Base-by-base conservation (phyloP, 2,797 vertebrate species). In the Phoxinus dragarum region DNA sequence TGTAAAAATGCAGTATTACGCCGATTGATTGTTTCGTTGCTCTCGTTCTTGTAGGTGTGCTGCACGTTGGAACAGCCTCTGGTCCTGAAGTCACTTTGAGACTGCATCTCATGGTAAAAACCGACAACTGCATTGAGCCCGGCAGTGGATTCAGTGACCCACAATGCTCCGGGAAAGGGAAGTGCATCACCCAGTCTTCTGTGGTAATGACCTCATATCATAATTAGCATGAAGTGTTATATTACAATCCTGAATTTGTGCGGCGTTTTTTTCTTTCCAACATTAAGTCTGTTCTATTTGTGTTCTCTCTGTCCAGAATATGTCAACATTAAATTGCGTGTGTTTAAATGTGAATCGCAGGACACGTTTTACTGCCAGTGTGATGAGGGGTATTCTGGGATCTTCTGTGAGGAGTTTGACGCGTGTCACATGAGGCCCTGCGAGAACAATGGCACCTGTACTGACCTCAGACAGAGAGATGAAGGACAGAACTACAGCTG, bases 331-430 rank as follows among this genome's bases (percentile, higher is more conserved):
- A 19, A 38, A 49, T 71, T 34, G 67, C 66, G 47, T 81, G 42
- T 80, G 40, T 81, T 74, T 34, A 78, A 79, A 49, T 88, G 64
- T 84, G 72, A 81, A 47, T 59, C 81, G 38, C 86, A 99, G 98
- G 95, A 94, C 88, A 97, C 96, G 0, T 99, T 98, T 93, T 98
- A 96, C 92, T 99, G 98, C 2, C 92, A 95, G 87, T 99, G 98
- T 0, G 96, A 97, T 59, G 94, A 96, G 17, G 93, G 94, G 4
- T 98, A 97, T 78, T 93, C 92, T 6, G 98, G 98, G 2, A 94
- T 96, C 72, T 95, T 96, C 92, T 99, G 98, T 74, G 97, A 99
- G 91, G 98, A 99, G 90, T 98, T 97, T 27, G 96, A 99, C 0
- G 98, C 97, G 56, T 99, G 98, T 91, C 96, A 95, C 87, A 93